Conservation (phyloP, 2,113 vertebrate species). For the Anas platyrhynchos region DNA sequence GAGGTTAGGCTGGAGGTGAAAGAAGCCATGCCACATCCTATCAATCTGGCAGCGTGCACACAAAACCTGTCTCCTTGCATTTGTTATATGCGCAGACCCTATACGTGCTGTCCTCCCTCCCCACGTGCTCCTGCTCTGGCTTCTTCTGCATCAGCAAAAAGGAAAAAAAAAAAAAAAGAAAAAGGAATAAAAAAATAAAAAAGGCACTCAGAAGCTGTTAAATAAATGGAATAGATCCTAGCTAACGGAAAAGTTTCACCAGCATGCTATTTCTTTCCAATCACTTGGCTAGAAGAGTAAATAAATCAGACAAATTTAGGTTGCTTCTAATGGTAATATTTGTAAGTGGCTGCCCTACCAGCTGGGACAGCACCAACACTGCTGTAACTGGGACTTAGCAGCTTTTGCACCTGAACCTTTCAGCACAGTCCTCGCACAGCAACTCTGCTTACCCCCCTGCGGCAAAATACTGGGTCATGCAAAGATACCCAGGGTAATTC, state of each 20-base stretch:
- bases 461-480: not conserved
- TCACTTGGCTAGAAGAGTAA: not conserved
- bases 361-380: not conserved
- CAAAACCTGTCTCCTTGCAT: constrained; percentile 35
- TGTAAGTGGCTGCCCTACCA: not conserved
- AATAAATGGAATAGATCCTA: not conserved
- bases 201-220: not conserved
- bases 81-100: not conserved
- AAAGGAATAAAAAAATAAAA: not conserved
- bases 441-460: not conserved
- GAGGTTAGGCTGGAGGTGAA: constrained; percentile 26
- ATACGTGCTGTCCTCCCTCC: not conserved
- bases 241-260: constrained; percentile 4
- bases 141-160: not conserved
- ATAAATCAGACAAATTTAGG: not conserved
- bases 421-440: not conserved
- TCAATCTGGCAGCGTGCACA: not conserved
- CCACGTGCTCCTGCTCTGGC: not conserved
- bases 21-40: constrained; percentile 36
- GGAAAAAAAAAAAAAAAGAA: not conserved
- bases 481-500: not conserved
- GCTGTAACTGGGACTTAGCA: not conserved
- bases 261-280: not conserved
- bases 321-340: not conserved
- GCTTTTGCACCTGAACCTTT: not conserved